Percentiles rank a stretch among this genome's conserved stretches.
These are phyloP conservation scores for Lobophora halterata DNA, from an alignment of 2,888 invertebrate species.

Conservation along the genomic window DNA sequence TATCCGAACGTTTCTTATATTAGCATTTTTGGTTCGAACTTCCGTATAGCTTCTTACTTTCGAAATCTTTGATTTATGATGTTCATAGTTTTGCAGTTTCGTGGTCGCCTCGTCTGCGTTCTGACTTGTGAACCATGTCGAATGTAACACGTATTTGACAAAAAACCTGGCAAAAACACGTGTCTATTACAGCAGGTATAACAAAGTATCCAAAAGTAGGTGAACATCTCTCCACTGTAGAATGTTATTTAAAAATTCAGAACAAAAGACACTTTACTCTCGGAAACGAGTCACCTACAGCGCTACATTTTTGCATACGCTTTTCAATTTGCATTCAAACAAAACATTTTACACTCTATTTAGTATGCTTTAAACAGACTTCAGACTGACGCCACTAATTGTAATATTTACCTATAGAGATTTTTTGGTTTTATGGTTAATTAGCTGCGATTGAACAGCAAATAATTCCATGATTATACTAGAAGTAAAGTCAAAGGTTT, in stretches of 20 bases:
- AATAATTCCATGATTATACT: too few relatives aligned
- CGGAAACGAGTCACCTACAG: slow-evolving; percentile 17
- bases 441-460: too few relatives aligned
- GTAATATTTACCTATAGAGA: too few relatives aligned
- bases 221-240: slow-evolving; percentile 24
- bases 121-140: too few relatives aligned
- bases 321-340: slow-evolving; percentile 30
- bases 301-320: slow-evolving; percentile 26
- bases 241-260: slow-evolving; percentile 32
- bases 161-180: too few relatives aligned
- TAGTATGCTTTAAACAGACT: too few relatives aligned
- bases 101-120: slow-evolving; percentile 22
- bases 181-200: slow-evolving; percentile 9
- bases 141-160: too few relatives aligned
- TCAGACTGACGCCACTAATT: too few relatives aligned
- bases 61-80: slow-evolving; percentile 21
- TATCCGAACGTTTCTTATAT: slow-evolving; percentile 30
- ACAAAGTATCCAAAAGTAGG: slow-evolving; percentile 25
- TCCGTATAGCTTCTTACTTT: slow-evolving; percentile 25
- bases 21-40: slow-evolving; percentile 25
- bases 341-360: slow-evolving; percentile 17
- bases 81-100: slow-evolving; percentile 13
- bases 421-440: too few relatives aligned
- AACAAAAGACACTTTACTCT: slow-evolving; percentile 30
- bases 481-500: too few relatives aligned